Evolutionary conservation across 2,888 invertebrate species (phyloP).

Genomic region (Tiliacea aurago): DNA sequence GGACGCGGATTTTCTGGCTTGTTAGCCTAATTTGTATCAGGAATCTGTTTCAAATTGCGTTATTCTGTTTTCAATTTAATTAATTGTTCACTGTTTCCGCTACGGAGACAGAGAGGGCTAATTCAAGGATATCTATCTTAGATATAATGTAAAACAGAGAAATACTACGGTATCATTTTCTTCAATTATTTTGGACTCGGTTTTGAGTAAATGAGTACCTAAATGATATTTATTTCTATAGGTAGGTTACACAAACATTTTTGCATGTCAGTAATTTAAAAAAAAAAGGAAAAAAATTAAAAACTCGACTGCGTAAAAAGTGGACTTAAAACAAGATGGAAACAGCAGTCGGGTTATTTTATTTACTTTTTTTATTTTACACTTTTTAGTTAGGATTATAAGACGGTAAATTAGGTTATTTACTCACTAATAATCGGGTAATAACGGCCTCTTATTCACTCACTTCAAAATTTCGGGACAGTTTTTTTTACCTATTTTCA

Average conservation of each 20-base stretch:
- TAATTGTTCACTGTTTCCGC: slow-evolving; percentile 30
- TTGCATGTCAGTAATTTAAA: not conserved
- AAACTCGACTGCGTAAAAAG: too few species aligned
- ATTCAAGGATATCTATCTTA: slow-evolving; percentile 1
- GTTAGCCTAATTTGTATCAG: slow-evolving; percentile 72
- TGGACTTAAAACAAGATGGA: too few species aligned
- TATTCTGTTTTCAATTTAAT: slow-evolving; percentile 53
- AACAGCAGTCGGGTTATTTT: too few species aligned
- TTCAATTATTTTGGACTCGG: not conserved
- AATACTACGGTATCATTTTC: not conserved
- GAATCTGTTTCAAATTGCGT: slow-evolving; percentile 67
- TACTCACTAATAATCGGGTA: too few species aligned
- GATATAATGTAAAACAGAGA: slow-evolving; percentile 6
- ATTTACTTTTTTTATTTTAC: too few species aligned
- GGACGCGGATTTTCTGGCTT: slow-evolving; percentile 70
- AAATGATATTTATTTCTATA: not conserved
- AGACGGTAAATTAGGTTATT: too few species aligned
- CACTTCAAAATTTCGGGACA: too few species aligned
- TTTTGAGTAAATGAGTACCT: too few species aligned
- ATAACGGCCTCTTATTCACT: too few species aligned
- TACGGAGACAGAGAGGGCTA: not conserved
- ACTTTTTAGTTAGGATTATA: too few species aligned
- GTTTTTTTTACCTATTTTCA: too few species aligned
- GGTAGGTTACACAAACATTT: not conserved
- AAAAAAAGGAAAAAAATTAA: too few species aligned